A percentile compares a stretch with the other conserved stretches of the same genome.
These are phyloP conservation scores for Apocrypta bakeri DNA, from an alignment of 1,140 invertebrate species.

Conservation along the genomic window DNA sequence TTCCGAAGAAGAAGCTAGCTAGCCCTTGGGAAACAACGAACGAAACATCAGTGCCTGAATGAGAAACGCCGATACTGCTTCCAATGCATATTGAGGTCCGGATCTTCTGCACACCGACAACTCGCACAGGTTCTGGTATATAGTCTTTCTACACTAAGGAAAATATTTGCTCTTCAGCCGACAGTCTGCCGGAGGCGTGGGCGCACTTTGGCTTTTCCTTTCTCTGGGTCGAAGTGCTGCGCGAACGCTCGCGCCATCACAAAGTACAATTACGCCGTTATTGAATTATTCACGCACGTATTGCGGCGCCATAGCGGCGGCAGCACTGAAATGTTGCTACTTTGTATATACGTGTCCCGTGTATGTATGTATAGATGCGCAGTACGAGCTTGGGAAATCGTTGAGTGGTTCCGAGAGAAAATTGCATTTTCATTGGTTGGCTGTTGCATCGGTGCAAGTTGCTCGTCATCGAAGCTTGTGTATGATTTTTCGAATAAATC, in stretches of 20 bases:
- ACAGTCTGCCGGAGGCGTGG: not conserved
- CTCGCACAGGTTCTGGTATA: not conserved
- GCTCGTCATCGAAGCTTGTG: not conserved
- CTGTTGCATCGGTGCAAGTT: too few species aligned
- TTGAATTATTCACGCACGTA: constrained; percentile 30
- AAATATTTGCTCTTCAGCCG: not conserved
- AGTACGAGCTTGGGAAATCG: not conserved
- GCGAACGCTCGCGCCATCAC: not conserved
- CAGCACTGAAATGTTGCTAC: not conserved
- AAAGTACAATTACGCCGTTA: constrained; percentile 8
- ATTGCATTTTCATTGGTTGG: not conserved
- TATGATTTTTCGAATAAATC: too few species aligned
- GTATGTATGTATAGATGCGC: not conserved
- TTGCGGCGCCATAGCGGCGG: not conserved
- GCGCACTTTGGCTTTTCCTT: not conserved
- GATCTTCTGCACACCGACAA: not conserved
- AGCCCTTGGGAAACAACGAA: not conserved
- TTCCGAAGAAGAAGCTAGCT: not conserved
- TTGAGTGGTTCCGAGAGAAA: not conserved
- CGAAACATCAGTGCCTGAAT: too few species aligned
- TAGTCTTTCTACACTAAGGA: not conserved
- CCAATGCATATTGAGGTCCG: not conserved
- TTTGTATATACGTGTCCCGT: not conserved
- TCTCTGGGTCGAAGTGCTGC: not conserved
- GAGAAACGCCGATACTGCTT: not conserved